A percentile compares a stretch with the other conserved stretches of the same genome.
Conservation (phyloP, 92 coral and sea anemone species). For the Porites lobata region DNA sequence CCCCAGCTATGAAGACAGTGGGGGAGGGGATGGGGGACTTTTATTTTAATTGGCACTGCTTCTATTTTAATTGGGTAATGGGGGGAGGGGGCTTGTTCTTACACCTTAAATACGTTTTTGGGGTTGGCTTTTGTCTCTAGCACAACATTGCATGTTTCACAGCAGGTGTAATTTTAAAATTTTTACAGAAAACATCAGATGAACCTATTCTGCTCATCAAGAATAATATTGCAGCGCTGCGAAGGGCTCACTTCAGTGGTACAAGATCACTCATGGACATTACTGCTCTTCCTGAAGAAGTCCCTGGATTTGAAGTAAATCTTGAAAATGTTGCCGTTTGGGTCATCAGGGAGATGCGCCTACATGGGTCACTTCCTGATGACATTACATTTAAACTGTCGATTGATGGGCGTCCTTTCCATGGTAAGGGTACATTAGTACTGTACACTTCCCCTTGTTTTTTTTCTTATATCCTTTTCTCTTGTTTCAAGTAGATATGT, state of each 20-base stretch:
- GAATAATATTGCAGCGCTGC: slow-evolving; percentile 6
- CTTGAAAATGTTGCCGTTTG: background rate
- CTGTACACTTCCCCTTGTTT: no score
- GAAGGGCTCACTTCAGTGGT: background rate
- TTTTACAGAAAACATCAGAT: slow-evolving; percentile 44
- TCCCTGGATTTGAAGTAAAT: background rate
- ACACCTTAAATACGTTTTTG: background rate
- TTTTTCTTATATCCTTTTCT: no score
- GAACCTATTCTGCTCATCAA: background rate
- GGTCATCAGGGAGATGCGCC: background rate
- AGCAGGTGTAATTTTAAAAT: background rate
- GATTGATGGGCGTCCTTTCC: background rate
- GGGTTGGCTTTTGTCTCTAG: background rate
- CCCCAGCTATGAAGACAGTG: background rate
- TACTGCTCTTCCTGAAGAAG: background rate
- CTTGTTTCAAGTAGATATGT: no score
- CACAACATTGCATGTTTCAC: background rate
- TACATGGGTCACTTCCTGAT: background rate
- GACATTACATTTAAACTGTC: background rate
- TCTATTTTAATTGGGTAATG: no score
- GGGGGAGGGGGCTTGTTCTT: no score
- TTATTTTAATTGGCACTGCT: no score
- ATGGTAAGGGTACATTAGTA: background rate
- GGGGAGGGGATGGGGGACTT: no score
- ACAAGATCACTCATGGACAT: background rate